Evolutionary conservation across 1,140 invertebrate genomes (phyloP).

Genomic region (Drosophila willistoni): DNA sequence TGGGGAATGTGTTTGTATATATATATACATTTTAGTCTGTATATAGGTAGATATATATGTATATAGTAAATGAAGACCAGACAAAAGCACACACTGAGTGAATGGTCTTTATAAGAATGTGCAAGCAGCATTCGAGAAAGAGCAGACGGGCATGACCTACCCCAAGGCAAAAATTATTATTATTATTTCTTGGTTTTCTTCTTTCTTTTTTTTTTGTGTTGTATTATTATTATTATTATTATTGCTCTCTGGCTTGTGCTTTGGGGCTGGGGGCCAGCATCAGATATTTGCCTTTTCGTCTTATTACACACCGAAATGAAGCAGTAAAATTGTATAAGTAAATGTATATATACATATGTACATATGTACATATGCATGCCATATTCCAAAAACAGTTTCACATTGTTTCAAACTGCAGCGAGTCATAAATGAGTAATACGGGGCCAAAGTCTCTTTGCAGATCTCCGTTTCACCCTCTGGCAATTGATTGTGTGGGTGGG

Average conservation of each 20-base stretch:
- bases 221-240: constrained; percentile 56
- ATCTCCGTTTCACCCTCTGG: no score
- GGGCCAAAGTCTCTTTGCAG: constrained; percentile 40
- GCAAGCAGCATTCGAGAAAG: constrained; percentile 20
- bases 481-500: no score
- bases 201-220: constrained; percentile 54
- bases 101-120: constrained; percentile 33
- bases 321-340: constrained; percentile 63
- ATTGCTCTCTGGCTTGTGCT: constrained; percentile 32
- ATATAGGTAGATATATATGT: background rate
- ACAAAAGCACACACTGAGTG: constrained; percentile 26
- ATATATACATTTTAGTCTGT: constrained; percentile 2
- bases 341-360: no score
- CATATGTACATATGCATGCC: constrained; percentile 18
- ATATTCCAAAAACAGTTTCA: constrained; percentile 17
- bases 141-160: constrained; percentile 68
- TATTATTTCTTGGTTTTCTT: constrained; percentile 57
- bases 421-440: constrained; percentile 69
- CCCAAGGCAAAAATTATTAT: constrained; percentile 78
- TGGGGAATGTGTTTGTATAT: constrained; percentile 21
- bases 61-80: constrained; percentile 13
- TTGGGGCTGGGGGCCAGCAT: constrained; percentile 19
- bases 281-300: constrained; percentile 54
- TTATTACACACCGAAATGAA: constrained; percentile 66
- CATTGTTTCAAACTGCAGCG: constrained; percentile 68